Evolutionary conservation across 2,113 vertebrate species (phyloP), one percentile per base, ranked within the genome.

Genomic region (Corythornis vintsioides): DNA sequence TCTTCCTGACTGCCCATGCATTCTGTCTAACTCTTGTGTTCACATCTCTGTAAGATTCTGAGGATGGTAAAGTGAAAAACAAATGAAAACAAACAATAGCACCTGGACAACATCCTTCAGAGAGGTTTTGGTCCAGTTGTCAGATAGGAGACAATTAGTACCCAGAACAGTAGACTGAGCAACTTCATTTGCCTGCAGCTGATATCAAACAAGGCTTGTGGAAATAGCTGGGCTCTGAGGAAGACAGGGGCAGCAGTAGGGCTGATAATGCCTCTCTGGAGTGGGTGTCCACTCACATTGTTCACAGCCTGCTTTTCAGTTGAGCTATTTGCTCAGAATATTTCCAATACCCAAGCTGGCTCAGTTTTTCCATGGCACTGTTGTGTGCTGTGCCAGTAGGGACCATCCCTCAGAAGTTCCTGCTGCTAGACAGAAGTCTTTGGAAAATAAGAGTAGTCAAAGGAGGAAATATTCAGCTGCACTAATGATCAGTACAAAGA

Each of bases 1-100:
- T 75, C 6, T 53, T 10, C 12, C 31, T 15, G 56, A 21, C n/a
- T 82, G 29, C 13, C 48, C 71, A 17, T 0, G 0, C 7, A n/a
- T 90, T 64, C 40, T 65, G 14, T 43, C 52, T 50, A n/a, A 40
- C 26, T 76, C 35, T 25, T 3, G 0, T 9, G 10, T 15, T 28
- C 13, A 17, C 42, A 4, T 19, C 14, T 71, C 33, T 70, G 13
- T 60, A 91, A 84, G 10, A 40, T 55, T 87, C 35, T 79, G 19
- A 59, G 10, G 17, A 64, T 8, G 13, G 16, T 53, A 71, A 90
- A 83, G 82, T 15, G 77, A 52, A 57, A 83, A 69, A 5, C 11
- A 71, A 86, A 67, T 29, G 1, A 64, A 59, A 33, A 33, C n/a
- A 74, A 57, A n/a, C 35, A 28, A 12, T 1, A 0, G 15, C 61